Evolutionary conservation across 1,140 invertebrate genomes (phyloP), one percentile per base, ranked within the genome.

Genomic region (Eumeta japonica): DNA sequence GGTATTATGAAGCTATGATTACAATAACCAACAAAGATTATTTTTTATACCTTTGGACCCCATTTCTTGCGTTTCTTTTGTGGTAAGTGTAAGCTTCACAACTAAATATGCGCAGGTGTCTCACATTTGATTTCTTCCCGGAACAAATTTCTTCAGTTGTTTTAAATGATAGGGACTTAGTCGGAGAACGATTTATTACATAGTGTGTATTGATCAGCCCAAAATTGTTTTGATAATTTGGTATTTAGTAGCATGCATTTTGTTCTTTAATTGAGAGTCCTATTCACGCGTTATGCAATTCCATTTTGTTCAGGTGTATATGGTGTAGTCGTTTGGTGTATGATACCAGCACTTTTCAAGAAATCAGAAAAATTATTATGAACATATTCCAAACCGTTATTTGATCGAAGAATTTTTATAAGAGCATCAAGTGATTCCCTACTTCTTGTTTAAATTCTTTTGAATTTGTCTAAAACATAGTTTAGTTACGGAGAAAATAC

Each of bases 291-390:
- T 52, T 55, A 72, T 10, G 55, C 59, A 2, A 49, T 28, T 1
- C 60, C 67, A 48, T 78, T 78, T 52, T 68, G 60, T 45, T 76
- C 43, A 1, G 67, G 60, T 10, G 53, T 52, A 29, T 76, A 67
- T 1, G 53, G 45, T 13, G 42, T 50, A 27, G 61, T 43, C 0
- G 47, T 47, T 11, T 50, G 42, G 33, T 57, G 55, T 13, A 39
- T 31, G 2, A 77, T 76, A 3, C 64, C 64, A 18, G 44, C 17
- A 16, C 40, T 32, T 31, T 49, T 55, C 1, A 70, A 43, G 17
- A 42, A 74, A 1, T 55, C 33, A 11, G 60, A 46, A 28, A 76
- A 62, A 2, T 39, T 35, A 3, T 46, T 40, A 35, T 56, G 65
- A 0, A 50, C 16, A 42, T 64, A 75, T 40, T 76, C 73, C 1